Evolutionary conservation across 2,797 vertebrate species (phyloP).

Genomic region (Silurus lanzhouensis): DNA sequence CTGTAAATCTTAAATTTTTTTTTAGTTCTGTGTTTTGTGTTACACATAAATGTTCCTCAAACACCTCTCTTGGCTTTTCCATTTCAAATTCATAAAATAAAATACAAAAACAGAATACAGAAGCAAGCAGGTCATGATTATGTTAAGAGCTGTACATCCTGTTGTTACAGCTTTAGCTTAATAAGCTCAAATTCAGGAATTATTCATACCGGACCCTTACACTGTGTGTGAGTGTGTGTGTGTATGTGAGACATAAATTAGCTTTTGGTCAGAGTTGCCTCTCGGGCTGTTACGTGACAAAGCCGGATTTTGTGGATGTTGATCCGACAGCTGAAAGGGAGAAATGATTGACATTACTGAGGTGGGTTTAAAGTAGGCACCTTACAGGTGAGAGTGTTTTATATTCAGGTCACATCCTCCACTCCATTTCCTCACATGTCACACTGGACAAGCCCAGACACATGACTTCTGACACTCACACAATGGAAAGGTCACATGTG

Average conservation of each 20-base stretch:
- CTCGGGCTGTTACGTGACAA: not conserved
- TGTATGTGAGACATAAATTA: not conserved
- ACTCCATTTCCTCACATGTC: constrained; percentile 68
- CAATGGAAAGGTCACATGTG: not conserved
- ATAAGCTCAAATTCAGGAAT: not conserved
- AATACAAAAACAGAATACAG: not conserved
- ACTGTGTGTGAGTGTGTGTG: not conserved
- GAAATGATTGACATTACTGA: constrained; percentile 51
- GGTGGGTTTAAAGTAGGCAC: constrained; percentile 43
- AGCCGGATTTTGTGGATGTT: constrained; percentile 39
- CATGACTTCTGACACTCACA: not conserved
- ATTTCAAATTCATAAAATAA: not conserved
- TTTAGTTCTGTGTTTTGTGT: not conserved
- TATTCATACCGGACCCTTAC: not conserved
- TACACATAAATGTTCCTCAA: not conserved
- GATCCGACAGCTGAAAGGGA: constrained; percentile 53
- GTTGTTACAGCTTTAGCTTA: not conserved
- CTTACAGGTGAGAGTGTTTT: constrained; percentile 51
- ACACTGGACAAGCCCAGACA: constrained; percentile 14
- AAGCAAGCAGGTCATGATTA: not conserved
- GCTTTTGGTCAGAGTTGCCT: not conserved
- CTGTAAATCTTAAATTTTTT: not conserved
- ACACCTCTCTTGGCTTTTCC: not conserved
- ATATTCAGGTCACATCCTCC: constrained; percentile 70
- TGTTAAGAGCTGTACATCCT: too few relatives aligned